A percentile compares a stretch with the other conserved stretches of the same genome.
These are phyloP conservation scores for Drosophila funebris DNA, from an alignment of 1,140 invertebrate species.

Conservation along the genomic window DNA sequence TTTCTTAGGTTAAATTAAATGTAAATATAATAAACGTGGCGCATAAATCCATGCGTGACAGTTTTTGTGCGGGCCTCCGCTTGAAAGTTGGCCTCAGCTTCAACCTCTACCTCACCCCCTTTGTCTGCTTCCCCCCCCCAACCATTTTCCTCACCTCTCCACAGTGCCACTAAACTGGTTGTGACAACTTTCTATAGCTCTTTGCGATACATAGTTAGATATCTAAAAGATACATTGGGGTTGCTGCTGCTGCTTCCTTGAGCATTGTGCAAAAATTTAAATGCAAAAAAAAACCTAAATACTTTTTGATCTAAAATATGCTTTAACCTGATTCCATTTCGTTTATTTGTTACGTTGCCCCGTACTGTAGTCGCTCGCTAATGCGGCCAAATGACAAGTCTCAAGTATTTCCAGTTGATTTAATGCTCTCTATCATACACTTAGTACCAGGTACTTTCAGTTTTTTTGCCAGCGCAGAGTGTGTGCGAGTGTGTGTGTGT, in stretches of 20 bases:
- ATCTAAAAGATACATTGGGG: conserved; percentile 38
- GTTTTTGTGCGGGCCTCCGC: conserved; percentile 48
- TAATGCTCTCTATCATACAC: conserved; percentile 36
- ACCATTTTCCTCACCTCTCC: too few relatives aligned
- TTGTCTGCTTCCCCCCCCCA: conserved; percentile 1
- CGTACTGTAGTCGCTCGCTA: conserved; percentile 1
- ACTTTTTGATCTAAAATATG: conserved; percentile 68
- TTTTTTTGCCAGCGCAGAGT: neutral
- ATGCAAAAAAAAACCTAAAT: conserved; percentile 77
- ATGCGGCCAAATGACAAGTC: conserved; percentile 51
- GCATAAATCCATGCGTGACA: conserved; percentile 77
- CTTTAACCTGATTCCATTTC: conserved; percentile 68
- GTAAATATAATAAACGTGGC: conserved; percentile 78
- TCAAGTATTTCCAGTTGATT: conserved; percentile 65
- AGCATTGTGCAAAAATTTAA: conserved; percentile 55
- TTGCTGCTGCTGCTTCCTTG: conserved; percentile 64
- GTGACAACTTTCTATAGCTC: conserved; percentile 80
- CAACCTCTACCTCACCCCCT: neutral
- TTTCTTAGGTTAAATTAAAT: conserved; percentile 72
- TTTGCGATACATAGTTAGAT: conserved; percentile 36
- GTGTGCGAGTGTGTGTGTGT: neutral
- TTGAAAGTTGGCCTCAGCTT: conserved; percentile 46
- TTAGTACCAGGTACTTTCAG: conserved; percentile 30
- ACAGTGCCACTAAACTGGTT: conserved; percentile 75
- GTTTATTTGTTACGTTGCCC: neutral